Evolutionary conservation across 2,888 invertebrate species (phyloP).

Genomic region (Calameuta pallipes): DNA sequence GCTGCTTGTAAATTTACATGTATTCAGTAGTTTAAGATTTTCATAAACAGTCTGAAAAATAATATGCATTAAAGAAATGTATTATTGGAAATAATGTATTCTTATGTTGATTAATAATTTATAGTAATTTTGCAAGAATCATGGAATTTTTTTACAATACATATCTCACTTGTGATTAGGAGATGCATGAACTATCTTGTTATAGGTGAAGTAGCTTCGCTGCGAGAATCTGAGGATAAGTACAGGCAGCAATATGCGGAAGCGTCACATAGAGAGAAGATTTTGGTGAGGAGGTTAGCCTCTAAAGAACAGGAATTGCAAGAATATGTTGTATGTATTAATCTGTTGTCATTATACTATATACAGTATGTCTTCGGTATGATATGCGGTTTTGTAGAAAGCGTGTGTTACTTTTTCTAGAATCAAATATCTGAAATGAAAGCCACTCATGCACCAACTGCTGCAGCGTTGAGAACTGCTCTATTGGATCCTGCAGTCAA

Average conservation of each 20-base stretch:
- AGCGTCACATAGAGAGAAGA: conserved; percentile 90
- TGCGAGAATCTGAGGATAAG: conserved; percentile 83
- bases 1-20: conserved; percentile 14
- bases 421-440: conserved; percentile 95
- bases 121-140: not conserved
- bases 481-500: conserved; percentile 96
- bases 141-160: not conserved
- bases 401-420: conserved; percentile 67
- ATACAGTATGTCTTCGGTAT: not conserved
- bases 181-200: conserved; percentile 51
- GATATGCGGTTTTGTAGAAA: not conserved
- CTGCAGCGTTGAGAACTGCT: conserved; percentile 81
- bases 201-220: conserved; percentile 77
- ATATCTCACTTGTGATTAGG: conserved; percentile 9
- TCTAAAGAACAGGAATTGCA: conserved; percentile 97
- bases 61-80: not conserved
- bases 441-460: conserved; percentile 84
- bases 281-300: conserved; percentile 90
- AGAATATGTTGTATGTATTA: conserved; percentile 87
- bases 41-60: not conserved
- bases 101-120: not conserved
- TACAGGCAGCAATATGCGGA: conserved; percentile 85
- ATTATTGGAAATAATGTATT: not conserved
- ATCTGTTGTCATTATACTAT: not conserved
- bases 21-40: not conserved